A percentile compares a stretch with the other conserved stretches of the same genome.
Evolutionary conservation across 2,888 invertebrate species (phyloP).

Genomic region (Hydrotaea diabolus): DNA sequence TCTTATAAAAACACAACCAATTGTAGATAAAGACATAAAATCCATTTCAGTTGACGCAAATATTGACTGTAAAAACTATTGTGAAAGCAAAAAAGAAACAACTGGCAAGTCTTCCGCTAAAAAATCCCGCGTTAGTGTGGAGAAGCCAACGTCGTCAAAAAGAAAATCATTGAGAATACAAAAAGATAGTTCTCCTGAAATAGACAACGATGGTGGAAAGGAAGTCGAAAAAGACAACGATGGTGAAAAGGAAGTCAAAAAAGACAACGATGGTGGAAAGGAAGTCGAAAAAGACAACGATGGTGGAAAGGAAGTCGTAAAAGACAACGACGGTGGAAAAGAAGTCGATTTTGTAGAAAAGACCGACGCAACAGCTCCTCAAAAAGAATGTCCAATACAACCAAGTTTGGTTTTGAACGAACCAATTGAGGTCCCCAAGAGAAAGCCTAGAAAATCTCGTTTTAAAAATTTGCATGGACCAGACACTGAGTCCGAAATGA

Average conservation of each 20-base stretch:
- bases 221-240: neutral
- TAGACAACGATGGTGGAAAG: neutral
- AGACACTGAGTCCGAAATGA: slow-evolving; percentile 40
- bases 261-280: neutral
- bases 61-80: too few species aligned
- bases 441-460: slow-evolving; percentile 37
- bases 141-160: slow-evolving; percentile 15
- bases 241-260: neutral
- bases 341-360: neutral
- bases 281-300: neutral
- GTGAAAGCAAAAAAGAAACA: too few species aligned
- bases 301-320: neutral
- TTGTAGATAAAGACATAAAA: too few species aligned
- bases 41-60: too few species aligned
- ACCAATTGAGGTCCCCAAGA: slow-evolving; percentile 20
- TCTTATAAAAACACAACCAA: too few species aligned
- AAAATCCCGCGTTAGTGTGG: neutral
- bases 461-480: slow-evolving; percentile 56
- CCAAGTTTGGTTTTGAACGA: neutral
- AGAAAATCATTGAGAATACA: slow-evolving; percentile 45
- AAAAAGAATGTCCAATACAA: neutral
- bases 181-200: slow-evolving; percentile 9
- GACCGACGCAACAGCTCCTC: too few species aligned
- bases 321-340: neutral
- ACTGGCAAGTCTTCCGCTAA: neutral